A percentile compares a stretch with the other conserved stretches of the same genome.
These are phyloP conservation scores for Corythornis vintsioides DNA, from an alignment of 2,113 vertebrate species.

Conservation along the genomic window DNA sequence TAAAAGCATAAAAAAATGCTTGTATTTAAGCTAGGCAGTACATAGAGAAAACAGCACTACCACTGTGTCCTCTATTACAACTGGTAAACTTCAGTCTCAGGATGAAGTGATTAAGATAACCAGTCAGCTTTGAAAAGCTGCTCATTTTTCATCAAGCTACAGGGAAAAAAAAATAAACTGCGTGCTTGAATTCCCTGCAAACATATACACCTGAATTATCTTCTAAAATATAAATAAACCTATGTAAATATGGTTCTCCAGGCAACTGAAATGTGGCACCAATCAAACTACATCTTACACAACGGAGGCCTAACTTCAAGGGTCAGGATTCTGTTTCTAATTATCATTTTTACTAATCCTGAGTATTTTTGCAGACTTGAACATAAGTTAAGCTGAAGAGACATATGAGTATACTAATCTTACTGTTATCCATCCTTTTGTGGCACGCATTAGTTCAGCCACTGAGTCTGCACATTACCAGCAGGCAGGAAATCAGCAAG, in stretches of 20 bases:
- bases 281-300: not conserved
- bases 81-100: not conserved
- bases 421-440: constrained; percentile 49
- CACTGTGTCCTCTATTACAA: not conserved
- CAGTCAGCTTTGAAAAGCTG: not conserved
- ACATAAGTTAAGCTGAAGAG: not conserved
- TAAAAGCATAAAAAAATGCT: not conserved
- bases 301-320: not conserved
- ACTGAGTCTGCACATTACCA: constrained; percentile 54
- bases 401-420: constrained; percentile 45
- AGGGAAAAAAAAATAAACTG: not conserved
- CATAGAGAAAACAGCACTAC: not conserved
- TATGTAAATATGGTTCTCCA: not conserved
- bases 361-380: constrained; percentile 13
- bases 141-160: not conserved
- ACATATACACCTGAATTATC: not conserved
- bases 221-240: not conserved
- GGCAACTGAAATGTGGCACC: not conserved
- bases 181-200: not conserved
- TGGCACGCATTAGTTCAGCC: constrained; percentile 31
- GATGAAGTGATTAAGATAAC: not conserved
- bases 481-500: constrained; percentile 44
- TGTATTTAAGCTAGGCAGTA: not conserved
- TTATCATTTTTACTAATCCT: not conserved
- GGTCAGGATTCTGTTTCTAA: not conserved